Base-by-base conservation (phyloP, 2,888 invertebrate genomes). In the Nomada flava region DNA sequence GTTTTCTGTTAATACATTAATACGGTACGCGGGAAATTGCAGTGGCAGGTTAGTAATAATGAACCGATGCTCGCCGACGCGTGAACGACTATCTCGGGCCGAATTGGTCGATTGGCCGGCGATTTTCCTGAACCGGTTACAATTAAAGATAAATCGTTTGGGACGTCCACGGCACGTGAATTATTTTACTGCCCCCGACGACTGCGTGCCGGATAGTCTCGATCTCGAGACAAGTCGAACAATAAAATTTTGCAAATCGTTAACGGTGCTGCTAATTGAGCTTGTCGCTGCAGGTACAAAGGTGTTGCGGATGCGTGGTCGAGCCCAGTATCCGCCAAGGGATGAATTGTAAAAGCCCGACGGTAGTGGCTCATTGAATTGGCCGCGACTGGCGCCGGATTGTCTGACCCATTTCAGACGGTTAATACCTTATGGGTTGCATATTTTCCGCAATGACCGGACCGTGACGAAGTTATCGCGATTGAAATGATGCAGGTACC, bases 271-370 rank as follows among this genome's bases (percentile, higher is more conserved):
- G 53, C 53, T 72, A 71, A 74, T 73, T 59, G 52, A 67, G 44
- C 47, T 60, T 63, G 68, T 50, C 23, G 5, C 0, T 44, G 36
- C 72, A 73, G 75, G 78, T 81, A 75, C 47, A 23, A 23, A n/a
- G 11, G 36, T 2, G 53, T 55, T 13, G 42, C 36, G 76, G 64
- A 57, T 68, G 65, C 57, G 20, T 69, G 67, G 62, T 29, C 36
- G 7, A 2, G 1, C 1, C n/a, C 1, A n/a, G 18, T 2, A 18
- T 50, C 10, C 20, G 10, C 2, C 7, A 20, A 10, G 29, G 78
- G 29, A 68, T 50, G 52, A 71, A 55, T 60, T 3, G 44, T 15
- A 5, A 20, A 44, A 7, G n/a, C 15, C 18, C 1, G 20, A 50
- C 10, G 53, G 59, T 20, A 20, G 13, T 0, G 13, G 55, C 10